These are phyloP conservation scores for Eretmocerus hayati DNA, from an alignment of 2,888 invertebrate genomes.

Conservation along the genomic window DNA sequence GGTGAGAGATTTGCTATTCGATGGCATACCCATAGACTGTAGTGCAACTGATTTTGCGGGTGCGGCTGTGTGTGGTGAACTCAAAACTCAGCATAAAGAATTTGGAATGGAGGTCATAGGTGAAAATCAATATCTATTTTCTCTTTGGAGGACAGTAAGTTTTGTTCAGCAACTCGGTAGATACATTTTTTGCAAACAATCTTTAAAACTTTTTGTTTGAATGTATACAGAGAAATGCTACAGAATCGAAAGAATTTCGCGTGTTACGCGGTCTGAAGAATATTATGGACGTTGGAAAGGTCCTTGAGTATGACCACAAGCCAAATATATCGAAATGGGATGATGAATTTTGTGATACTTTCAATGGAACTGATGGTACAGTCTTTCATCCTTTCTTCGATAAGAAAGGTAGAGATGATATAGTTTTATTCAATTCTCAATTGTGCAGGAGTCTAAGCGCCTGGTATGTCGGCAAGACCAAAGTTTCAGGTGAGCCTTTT, in stretches of 20 bases:
- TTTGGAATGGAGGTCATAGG: conserved; percentile 46
- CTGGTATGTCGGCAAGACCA: conserved; percentile 18
- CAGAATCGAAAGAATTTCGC: conserved; percentile 52
- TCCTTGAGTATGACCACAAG: conserved; percentile 63
- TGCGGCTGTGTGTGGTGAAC: conserved; percentile 57
- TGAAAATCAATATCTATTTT: conserved; percentile 61
- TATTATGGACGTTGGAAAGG: conserved; percentile 65
- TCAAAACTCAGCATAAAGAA: conserved; percentile 1
- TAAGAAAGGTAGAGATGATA: conserved; percentile 52
- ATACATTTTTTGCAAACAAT: not conserved
- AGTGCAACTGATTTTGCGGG: conserved; percentile 68
- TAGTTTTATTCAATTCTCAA: conserved; percentile 67
- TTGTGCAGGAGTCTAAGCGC: conserved; percentile 56
- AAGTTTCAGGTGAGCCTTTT: conserved; percentile 29
- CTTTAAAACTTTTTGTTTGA: not conserved
- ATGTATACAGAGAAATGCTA: conserved; percentile 65
- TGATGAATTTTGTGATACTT: conserved; percentile 63
- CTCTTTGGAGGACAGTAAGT: conserved; percentile 62
- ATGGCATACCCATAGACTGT: conserved; percentile 67
- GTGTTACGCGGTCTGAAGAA: conserved; percentile 70
- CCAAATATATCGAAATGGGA: conserved; percentile 61
- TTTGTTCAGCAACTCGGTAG: not conserved
- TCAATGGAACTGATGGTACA: conserved; percentile 78
- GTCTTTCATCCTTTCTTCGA: conserved; percentile 74
- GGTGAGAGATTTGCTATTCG: conserved; percentile 66